phyloP scores from a whole-genome alignment of 2,113 vertebrate species.

The Tragelaphus strepsiceros region DNA sequence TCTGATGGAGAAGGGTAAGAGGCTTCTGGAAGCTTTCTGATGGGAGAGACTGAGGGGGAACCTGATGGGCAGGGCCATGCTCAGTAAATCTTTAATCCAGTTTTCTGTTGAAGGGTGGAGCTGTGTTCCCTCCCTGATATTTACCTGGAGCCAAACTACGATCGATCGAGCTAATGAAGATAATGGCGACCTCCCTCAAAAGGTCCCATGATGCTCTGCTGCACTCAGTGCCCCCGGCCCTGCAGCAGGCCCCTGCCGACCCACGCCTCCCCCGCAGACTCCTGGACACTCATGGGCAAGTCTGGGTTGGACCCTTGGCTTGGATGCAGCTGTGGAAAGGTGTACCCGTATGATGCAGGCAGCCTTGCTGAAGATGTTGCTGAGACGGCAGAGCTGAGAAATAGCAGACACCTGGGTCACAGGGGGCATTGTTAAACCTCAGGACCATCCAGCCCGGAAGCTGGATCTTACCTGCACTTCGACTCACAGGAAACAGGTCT shows the following conservation, averaged over 20 bases:
- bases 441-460: accelerated
- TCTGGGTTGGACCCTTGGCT: neutral
- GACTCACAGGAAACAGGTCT: accelerated
- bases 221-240: accelerated
- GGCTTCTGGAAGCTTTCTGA: neutral
- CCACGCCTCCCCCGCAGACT: accelerated
- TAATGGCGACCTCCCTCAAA: accelerated
- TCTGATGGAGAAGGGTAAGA: neutral
- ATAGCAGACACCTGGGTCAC: neutral
- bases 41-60: neutral
- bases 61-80: neutral
- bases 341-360: accelerated
- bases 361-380: accelerated
- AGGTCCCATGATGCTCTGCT: neutral
- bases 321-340: accelerated
- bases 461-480: neutral
- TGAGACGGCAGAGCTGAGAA: no score
- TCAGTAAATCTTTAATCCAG: neutral
- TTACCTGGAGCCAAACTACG: neutral
- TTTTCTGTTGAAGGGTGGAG: neutral
- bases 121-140: neutral
- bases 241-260: accelerated
- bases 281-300: neutral
- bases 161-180: neutral
- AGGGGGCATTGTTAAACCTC: neutral